A percentile compares a stretch with the other conserved stretches of the same genome.
These are phyloP conservation scores for Aspidapion aeneum DNA, from an alignment of 2,888 invertebrate species.

Conservation along the genomic window DNA sequence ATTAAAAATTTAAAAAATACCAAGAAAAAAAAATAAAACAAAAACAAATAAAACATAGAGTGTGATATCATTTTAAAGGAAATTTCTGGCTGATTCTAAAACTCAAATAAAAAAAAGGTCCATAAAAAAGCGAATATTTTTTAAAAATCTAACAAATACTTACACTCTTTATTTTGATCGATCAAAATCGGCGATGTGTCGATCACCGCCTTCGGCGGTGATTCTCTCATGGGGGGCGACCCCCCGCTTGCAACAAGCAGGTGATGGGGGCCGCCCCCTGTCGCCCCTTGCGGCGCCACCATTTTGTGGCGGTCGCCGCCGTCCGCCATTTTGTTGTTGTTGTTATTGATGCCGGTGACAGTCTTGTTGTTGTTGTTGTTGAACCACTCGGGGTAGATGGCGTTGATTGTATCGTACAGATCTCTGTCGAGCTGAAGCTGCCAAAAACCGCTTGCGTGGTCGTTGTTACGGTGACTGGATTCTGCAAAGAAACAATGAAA, in stretches of 20 bases:
- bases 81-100: too few species aligned
- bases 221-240: slow-evolving; percentile 50
- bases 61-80: too few species aligned
- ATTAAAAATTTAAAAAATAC: too few species aligned
- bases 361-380: slow-evolving; percentile 57
- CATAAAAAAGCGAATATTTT: too few species aligned
- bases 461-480: slow-evolving; percentile 56
- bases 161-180: slow-evolving; percentile 98
- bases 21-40: too few species aligned
- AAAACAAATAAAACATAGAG: too few species aligned
- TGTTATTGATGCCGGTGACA: slow-evolving; percentile 56
- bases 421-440: slow-evolving; percentile 90
- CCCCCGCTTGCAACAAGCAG: slow-evolving; percentile 26
- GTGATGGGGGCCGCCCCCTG: slow-evolving; percentile 13
- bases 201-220: slow-evolving; percentile 88
- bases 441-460: slow-evolving; percentile 79
- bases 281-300: slow-evolving; percentile 29
- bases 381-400: slow-evolving; percentile 94
- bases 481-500: slow-evolving; percentile 53
- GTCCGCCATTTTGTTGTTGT: slow-evolving; percentile 49
- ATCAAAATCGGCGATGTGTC: slow-evolving; percentile 93
- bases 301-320: slow-evolving; percentile 23
- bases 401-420: slow-evolving; percentile 86
- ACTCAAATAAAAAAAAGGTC: too few species aligned
- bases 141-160: too few species aligned